These are phyloP conservation scores for Zaprionus davidi DNA, from an alignment of 1,140 invertebrate species.

Conservation along the genomic window DNA sequence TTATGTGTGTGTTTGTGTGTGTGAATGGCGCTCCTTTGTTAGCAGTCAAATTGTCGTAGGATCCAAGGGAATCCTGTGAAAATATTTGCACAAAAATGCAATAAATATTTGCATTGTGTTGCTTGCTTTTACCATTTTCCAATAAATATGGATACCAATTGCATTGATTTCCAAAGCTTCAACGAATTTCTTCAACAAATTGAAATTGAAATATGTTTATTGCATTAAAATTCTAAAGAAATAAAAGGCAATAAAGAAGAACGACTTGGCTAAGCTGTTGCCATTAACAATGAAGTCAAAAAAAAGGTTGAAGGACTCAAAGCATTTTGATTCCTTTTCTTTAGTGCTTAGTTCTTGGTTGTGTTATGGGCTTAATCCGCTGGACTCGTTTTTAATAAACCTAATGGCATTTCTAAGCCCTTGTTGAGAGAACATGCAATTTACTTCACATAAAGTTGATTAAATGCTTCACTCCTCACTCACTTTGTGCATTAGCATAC, in stretches of 20 bases:
- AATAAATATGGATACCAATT: slow-evolving; percentile 1
- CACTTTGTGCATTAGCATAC: slow-evolving; percentile 59
- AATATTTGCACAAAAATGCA: slow-evolving; percentile 25
- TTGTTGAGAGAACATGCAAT: slow-evolving; percentile 36
- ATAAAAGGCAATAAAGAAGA: not conserved
- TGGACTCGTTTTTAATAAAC: slow-evolving; percentile 59
- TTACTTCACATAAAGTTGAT: slow-evolving; percentile 75
- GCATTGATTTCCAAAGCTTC: slow-evolving; percentile 7
- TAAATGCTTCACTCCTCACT: slow-evolving; percentile 54
- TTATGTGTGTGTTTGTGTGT: not conserved
- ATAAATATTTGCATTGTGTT: slow-evolving; percentile 26
- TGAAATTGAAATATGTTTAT: not conserved
- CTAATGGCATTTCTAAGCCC: slow-evolving; percentile 53
- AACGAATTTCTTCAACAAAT: not conserved
- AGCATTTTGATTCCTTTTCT: slow-evolving; percentile 30
- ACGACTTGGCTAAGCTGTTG: not conserved
- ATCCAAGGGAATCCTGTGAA: slow-evolving; percentile 12
- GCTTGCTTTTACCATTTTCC: not conserved
- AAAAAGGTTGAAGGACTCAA: not conserved
- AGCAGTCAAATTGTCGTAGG: slow-evolving; percentile 19
- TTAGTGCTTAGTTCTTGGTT: not conserved
- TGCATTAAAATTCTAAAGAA: not conserved
- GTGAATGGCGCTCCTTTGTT: not conserved
- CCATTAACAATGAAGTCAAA: not conserved
- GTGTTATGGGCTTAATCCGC: slow-evolving; percentile 20